These are phyloP conservation scores for Squalus acanthias DNA, from an alignment of 2,797 vertebrate species.

Conservation along the genomic window DNA sequence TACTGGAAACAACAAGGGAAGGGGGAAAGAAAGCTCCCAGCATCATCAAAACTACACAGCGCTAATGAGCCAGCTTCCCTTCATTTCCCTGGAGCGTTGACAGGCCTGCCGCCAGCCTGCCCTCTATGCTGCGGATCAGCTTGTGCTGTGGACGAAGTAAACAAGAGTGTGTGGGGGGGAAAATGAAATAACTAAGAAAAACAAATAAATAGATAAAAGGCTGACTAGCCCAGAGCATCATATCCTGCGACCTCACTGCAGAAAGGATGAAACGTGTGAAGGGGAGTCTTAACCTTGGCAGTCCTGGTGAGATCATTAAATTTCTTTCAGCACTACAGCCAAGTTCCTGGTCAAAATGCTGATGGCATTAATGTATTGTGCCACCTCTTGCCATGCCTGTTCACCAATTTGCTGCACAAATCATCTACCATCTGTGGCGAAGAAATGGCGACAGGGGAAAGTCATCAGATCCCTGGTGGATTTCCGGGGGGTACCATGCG, in stretches of 20 bases:
- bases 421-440: neutral
- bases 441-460: neutral
- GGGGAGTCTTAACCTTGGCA: neutral
- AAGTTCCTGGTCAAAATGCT: neutral
- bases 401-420: neutral
- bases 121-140: neutral
- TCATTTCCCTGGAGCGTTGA: neutral
- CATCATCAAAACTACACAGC: neutral
- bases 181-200: neutral
- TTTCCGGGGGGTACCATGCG: neutral
- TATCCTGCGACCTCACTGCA: neutral
- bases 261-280: neutral
- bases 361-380: neutral
- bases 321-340: neutral
- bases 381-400: neutral
- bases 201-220: neutral
- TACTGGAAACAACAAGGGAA: neutral
- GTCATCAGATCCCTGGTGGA: neutral
- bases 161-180: neutral
- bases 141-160: neutral
- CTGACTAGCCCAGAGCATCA: neutral
- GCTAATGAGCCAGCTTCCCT: neutral
- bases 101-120: neutral
- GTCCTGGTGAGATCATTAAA: neutral
- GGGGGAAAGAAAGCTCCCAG: neutral